phyloP scores from a whole-genome alignment of 2,113 vertebrate species.

The Mobula hypostoma region DNA sequence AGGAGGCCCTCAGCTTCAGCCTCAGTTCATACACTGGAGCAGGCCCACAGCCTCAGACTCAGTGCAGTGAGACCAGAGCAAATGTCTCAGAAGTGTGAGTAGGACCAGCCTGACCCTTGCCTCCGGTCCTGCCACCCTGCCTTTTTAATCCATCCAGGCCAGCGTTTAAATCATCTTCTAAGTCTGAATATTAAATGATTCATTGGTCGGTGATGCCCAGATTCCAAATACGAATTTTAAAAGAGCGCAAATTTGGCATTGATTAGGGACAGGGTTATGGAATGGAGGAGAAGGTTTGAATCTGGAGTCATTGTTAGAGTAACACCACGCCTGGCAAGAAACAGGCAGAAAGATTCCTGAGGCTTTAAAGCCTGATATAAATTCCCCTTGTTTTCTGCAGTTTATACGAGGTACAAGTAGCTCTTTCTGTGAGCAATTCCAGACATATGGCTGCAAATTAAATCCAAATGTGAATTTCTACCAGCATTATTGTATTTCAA shows the following conservation, averaged over 20 bases:
- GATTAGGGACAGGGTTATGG: not conserved
- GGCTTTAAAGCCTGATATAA: not conserved
- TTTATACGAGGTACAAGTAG: not conserved
- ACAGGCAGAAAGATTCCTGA: not conserved
- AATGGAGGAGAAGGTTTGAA: not conserved
- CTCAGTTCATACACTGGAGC: too few species aligned
- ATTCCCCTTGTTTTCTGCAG: not conserved
- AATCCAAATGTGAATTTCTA: conserved; percentile 19
- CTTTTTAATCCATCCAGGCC: too few species aligned
- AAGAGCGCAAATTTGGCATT: not conserved
- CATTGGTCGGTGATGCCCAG: too few species aligned
- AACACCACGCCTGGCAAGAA: not conserved
- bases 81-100: too few species aligned
- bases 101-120: too few species aligned
- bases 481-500: not conserved
- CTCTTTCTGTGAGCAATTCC: not conserved
- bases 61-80: too few species aligned
- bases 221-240: too few species aligned
- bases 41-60: too few species aligned
- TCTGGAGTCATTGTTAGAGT: not conserved
- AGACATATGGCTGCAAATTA: not conserved
- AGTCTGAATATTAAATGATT: too few species aligned
- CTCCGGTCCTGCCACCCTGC: too few species aligned
- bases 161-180: too few species aligned
- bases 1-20: too few species aligned